phyloP scores from a whole-genome alignment of 2,888 invertebrate genomes.

The Caenorhabditis japonica region DNA sequence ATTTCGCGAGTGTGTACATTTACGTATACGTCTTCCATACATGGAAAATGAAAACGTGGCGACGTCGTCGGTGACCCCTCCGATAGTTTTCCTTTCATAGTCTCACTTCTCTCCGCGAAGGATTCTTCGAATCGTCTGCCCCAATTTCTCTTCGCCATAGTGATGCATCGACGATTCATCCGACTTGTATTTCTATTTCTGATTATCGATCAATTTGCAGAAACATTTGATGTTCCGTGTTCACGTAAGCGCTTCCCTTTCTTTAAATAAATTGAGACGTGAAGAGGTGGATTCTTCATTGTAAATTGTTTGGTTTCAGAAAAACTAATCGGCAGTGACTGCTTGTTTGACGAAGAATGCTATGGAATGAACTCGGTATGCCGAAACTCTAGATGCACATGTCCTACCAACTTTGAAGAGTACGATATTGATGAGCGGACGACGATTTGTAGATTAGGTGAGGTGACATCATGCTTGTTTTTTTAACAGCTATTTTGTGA shows the following conservation, averaged over 20 bases:
- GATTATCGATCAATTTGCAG: constrained; percentile 53
- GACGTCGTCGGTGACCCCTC: constrained; percentile 31
- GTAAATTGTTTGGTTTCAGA: constrained; percentile 66
- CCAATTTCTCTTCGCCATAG: constrained; percentile 44
- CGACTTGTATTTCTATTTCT: constrained; percentile 46
- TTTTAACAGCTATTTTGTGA: constrained; percentile 11
- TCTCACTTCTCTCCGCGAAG: constrained; percentile 38
- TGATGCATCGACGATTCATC: constrained; percentile 46
- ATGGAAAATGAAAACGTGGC: constrained; percentile 26
- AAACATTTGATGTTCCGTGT: constrained; percentile 73
- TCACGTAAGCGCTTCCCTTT: constrained; percentile 74
- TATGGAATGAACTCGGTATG: constrained; percentile 77
- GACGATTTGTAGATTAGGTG: constrained; percentile 75
- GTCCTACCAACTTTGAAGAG: constrained; percentile 77
- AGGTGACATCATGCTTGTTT: constrained; percentile 62
- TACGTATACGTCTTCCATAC: constrained; percentile 24
- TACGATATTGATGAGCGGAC: constrained; percentile 72
- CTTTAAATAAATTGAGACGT: not conserved
- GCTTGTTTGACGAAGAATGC: constrained; percentile 77
- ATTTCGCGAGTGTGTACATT: constrained; percentile 22
- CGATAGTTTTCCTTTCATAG: constrained; percentile 50
- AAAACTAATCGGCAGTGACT: constrained; percentile 75
- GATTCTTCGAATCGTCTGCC: constrained; percentile 46
- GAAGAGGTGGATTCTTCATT: not conserved
- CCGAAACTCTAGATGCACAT: constrained; percentile 72